Evolutionary conservation across 2,797 vertebrate species (phyloP).

Genomic region (Onychomys arenicola): DNA sequence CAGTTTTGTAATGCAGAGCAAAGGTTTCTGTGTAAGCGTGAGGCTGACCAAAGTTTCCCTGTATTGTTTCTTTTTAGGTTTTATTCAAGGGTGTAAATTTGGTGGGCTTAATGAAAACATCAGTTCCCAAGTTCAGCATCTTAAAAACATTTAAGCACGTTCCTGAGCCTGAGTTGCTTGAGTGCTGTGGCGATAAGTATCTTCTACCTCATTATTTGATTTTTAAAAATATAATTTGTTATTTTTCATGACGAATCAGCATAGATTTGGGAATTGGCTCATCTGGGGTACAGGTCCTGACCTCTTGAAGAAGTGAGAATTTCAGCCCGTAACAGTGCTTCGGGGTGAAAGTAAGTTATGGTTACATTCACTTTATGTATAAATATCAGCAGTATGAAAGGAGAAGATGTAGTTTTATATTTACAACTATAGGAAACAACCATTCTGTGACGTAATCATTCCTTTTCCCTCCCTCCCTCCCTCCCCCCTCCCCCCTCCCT

Average conservation of each 20-base stretch:
- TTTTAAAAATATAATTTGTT: constrained; percentile 40
- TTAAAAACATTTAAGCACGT: neutral
- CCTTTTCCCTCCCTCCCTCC: too few species aligned
- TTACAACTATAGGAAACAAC: neutral
- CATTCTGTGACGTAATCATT: neutral
- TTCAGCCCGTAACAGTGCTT: constrained; percentile 50
- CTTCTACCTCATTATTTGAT: constrained; percentile 35
- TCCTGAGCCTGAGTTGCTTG: neutral
- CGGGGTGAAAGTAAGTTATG: constrained; percentile 8
- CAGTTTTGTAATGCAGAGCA: neutral
- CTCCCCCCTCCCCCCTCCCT: too few species aligned
- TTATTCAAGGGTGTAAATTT: constrained; percentile 17
- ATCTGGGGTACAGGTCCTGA: neutral
- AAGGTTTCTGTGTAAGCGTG: neutral
- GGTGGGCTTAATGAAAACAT: constrained; percentile 3
- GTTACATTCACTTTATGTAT: neutral
- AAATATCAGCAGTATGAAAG: constrained; percentile 39
- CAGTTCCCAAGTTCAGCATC: neutral
- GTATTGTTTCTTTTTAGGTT: constrained; percentile 9
- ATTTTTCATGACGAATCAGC: constrained; percentile 10
- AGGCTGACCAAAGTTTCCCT: neutral
- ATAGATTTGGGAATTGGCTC: constrained; percentile 1
- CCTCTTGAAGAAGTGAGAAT: constrained; percentile 33
- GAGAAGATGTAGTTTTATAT: neutral
- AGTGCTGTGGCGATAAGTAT: neutral